These are phyloP conservation scores for Clamator glandarius DNA, from an alignment of 2,797 vertebrate genomes.

Conservation along the genomic window DNA sequence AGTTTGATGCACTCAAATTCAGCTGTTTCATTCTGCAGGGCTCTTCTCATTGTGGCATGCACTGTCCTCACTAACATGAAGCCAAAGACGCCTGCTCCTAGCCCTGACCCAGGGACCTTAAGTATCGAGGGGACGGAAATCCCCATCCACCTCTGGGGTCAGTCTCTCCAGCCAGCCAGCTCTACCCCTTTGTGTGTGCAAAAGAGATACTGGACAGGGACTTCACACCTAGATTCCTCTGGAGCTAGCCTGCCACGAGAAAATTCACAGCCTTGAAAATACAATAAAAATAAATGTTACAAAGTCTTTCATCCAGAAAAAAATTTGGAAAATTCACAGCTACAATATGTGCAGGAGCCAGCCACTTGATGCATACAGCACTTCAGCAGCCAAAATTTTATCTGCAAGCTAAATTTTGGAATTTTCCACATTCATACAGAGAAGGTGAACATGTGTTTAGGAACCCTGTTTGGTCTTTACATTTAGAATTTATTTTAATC, in stretches of 20 bases:
- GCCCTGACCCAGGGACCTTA: not conserved
- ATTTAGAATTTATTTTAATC: not conserved
- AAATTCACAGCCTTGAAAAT: not conserved
- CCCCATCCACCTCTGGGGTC: not conserved
- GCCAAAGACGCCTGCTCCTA: not conserved
- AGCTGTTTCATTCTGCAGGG: not conserved
- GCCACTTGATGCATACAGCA: not conserved
- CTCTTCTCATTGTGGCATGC: not conserved
- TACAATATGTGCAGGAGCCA: not conserved
- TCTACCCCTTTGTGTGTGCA: not conserved
- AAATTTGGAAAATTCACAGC: not conserved
- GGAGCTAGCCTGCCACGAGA: not conserved
- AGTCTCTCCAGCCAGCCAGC: not conserved
- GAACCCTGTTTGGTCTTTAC: not conserved
- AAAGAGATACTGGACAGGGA: not conserved
- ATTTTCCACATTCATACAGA: not conserved
- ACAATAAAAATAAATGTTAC: not conserved
- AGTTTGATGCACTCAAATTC: not conserved
- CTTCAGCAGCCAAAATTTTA: not conserved
- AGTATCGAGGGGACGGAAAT: rapidly evolving
- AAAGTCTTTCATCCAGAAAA: not conserved
- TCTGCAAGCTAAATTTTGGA: not conserved
- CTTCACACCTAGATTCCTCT: not conserved
- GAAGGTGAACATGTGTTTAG: not conserved
- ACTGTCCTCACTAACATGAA: not conserved